Evolutionary conservation across 2,888 invertebrate genomes (phyloP), one percentile per base, ranked within the genome.

Genomic region (Hirtodrosophila alboralis): DNA sequence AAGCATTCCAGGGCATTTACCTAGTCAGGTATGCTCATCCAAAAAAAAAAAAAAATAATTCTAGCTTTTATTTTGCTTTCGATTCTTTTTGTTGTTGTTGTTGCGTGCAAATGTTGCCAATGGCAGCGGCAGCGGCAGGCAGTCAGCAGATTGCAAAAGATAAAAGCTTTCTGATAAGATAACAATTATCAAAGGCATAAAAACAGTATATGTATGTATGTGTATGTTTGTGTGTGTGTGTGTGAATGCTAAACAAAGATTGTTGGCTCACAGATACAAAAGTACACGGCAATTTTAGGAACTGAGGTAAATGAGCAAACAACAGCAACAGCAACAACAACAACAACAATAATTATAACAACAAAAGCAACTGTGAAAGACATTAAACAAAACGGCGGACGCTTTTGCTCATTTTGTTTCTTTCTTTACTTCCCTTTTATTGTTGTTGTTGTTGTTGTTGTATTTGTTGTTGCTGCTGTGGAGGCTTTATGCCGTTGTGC

Each of bases 401-500:
- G 72, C 71, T 71, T 71, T 68, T 60, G 58, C 65, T 56, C 57
- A 34, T 71, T 64, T 72, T 63, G 41, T 48, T 49, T 67, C 18
- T 18, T 18, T 1, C 18, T 18, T n/a, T 56, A 36, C 69, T 57
- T 76, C 48, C 66, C 62, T 52, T 62, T 77, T 52, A 59, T 61
- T 58, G 61, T 37, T 69, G 38, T 48, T 54, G 44, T 23, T 33
- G 30, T 37, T 27, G 38, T 5, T 51, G 48, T 69, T 41, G 28
- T 12, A 18, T 2, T 57, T 47, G 28, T 30, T 38, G 41, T 14
- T 49, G 47, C 14, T 56, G 49, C 6, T 44, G 40, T 48, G 48
- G 38, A 33, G 36, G 68, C 47, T 68, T 74, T 67, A 60, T 77
- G 74, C 63, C 64, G 65, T 75, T 75, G 79, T 75, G 75, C 79